Evolutionary conservation across 2,797 vertebrate genomes (phyloP).

Genomic region (Hybognathus amarus): DNA sequence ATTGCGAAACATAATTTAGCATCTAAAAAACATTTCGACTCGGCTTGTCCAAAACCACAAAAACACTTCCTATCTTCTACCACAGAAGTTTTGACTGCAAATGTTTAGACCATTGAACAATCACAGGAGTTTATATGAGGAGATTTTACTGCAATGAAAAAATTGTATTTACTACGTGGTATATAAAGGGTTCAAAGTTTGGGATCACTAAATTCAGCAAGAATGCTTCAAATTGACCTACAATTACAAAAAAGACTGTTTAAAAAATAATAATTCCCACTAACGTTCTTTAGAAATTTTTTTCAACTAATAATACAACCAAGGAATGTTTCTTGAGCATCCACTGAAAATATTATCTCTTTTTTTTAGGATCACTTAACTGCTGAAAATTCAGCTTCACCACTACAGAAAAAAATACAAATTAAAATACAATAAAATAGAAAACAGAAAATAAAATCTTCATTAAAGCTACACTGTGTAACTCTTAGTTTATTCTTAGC

Average conservation of each 20-base stretch:
- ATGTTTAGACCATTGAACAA: background rate
- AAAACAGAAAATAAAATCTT: too few relatives aligned
- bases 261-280: background rate
- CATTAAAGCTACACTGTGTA: too few relatives aligned
- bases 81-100: background rate
- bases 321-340: background rate
- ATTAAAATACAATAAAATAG: background rate
- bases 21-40: slow-evolving; percentile 5
- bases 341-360: background rate
- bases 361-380: background rate
- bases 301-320: background rate
- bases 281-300: background rate
- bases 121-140: background rate
- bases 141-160: background rate
- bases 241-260: background rate
- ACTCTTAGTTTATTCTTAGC: too few relatives aligned
- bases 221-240: background rate
- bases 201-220: background rate
- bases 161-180: background rate
- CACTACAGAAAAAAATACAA: background rate
- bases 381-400: background rate
- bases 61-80: background rate
- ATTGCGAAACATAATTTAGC: background rate
- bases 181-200: background rate
- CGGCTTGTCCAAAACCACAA: background rate